Evolutionary conservation across 2,113 vertebrate genomes (phyloP), one percentile per base, ranked within the genome.

Genomic region (Arenaria interpres): DNA sequence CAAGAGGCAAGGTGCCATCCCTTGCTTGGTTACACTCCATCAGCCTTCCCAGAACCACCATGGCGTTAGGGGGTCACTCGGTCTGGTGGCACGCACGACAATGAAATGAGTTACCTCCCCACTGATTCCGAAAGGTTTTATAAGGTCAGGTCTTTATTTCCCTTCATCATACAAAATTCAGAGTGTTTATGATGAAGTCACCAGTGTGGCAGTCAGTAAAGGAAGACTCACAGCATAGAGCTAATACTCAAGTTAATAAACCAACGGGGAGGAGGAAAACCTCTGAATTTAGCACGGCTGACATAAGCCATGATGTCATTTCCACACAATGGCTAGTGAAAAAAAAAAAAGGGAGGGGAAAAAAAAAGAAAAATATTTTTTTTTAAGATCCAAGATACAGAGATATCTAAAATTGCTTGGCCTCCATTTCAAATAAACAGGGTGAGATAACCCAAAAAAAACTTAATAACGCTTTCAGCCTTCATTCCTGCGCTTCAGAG

Each of bases 241-340:
- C 43, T 57, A 89, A 62, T 73, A 77, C 17, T 67, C 37, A 28
- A 28, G 75, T 83, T 94, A 94, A 89, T 48, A 95, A 92, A 54
- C 25, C 50, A 85, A 56, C 1, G 1, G 53, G 74, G 81, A 93
- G 76, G 50, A 90, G 59, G 91, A 93, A 79, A 85, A 53, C 7
- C 33, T 94, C 89, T 54, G 89, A 94, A 88, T 93, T 85, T 85
- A 94, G 78, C 88, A 80, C 10, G 54, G 84, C 81, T 96, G 95
- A 94, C 84, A 69, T 62, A 91, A 95, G 53, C 53, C 28, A 74
- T 94, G 96, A 97, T 88, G 73, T 95, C 92, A 95, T 85, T 97
- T 97, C 77, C 92, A 95, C 82, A 91, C 21, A 89, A 28, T 73
- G 39, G 30, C 76, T 72, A 71, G 39, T 10, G 23, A 56, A 33